These are phyloP conservation scores for Sebastes alutus DNA, from an alignment of 2,797 vertebrate genomes.

Conservation along the genomic window DNA sequence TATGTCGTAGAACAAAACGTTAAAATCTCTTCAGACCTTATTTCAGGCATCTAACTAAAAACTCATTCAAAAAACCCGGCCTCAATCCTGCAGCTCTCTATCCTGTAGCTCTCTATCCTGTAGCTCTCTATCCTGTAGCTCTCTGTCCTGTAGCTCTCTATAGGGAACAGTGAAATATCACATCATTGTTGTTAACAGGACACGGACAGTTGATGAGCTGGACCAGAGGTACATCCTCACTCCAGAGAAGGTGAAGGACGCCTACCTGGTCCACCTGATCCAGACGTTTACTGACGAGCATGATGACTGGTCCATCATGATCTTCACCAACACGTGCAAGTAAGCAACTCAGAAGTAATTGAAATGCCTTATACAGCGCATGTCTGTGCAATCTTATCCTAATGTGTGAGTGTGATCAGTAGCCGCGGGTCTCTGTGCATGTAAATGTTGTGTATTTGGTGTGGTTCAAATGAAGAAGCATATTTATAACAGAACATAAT, in stretches of 20 bases:
- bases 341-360: conserved; percentile 67
- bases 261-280: conserved; percentile 93
- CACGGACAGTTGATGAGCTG: conserved; percentile 90
- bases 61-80: too few species aligned
- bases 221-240: conserved; percentile 94
- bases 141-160: not conserved
- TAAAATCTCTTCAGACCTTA: too few species aligned
- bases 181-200: conserved; percentile 71
- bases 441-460: not conserved
- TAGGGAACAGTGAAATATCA: not conserved
- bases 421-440: not conserved
- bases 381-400: accelerated
- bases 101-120: not conserved
- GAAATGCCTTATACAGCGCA: not conserved
- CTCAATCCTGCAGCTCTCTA: not conserved
- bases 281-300: conserved; percentile 93
- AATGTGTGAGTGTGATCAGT: not conserved
- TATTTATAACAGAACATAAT: not conserved
- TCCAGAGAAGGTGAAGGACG: conserved; percentile 93
- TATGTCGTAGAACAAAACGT: too few species aligned
- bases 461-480: not conserved
- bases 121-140: too few species aligned
- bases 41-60: too few species aligned
- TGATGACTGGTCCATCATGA: conserved; percentile 92
- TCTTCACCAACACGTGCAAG: conserved; percentile 99